A percentile compares a stretch with the other conserved stretches of the same genome.
phyloP scores from a whole-genome alignment of 2,113 vertebrate species.

The Megaceryle torquata region DNA sequence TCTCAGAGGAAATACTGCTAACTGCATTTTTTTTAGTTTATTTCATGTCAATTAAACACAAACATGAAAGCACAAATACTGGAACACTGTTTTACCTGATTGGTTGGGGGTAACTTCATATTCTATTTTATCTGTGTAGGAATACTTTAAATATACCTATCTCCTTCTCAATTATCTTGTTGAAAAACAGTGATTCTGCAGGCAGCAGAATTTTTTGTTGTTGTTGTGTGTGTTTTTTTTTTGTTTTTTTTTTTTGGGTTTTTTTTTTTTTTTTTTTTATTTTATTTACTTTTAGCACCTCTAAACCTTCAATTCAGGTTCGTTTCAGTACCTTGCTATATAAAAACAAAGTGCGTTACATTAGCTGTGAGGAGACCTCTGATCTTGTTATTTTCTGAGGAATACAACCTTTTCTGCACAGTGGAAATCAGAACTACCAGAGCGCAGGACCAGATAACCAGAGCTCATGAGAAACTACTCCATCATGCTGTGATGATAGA shows the following conservation, averaged over 20 bases:
- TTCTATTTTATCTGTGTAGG: background rate
- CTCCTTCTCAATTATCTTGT: constrained; percentile 39
- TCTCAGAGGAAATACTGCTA: background rate
- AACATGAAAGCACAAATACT: background rate
- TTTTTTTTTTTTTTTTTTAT: background rate
- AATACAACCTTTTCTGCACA: background rate
- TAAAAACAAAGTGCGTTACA: background rate
- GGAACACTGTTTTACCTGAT: background rate
- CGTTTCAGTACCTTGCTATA: background rate
- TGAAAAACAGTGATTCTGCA: constrained; percentile 35
- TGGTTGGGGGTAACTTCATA: background rate
- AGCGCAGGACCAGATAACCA: background rate
- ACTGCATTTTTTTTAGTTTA: background rate
- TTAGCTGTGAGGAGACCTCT: background rate
- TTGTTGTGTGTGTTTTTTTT: too few relatives aligned
- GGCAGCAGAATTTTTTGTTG: background rate
- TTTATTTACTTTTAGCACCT: background rate
- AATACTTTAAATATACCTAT: constrained; percentile 22
- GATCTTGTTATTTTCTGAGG: background rate
- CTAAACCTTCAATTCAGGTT: background rate
- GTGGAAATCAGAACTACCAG: background rate
- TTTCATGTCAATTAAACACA: background rate
- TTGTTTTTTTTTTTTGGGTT: too few relatives aligned
- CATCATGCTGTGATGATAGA: background rate
- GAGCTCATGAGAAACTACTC: background rate